These are phyloP conservation scores for Zaprionus nigranus DNA, from an alignment of 1,140 invertebrate species.

Conservation along the genomic window DNA sequence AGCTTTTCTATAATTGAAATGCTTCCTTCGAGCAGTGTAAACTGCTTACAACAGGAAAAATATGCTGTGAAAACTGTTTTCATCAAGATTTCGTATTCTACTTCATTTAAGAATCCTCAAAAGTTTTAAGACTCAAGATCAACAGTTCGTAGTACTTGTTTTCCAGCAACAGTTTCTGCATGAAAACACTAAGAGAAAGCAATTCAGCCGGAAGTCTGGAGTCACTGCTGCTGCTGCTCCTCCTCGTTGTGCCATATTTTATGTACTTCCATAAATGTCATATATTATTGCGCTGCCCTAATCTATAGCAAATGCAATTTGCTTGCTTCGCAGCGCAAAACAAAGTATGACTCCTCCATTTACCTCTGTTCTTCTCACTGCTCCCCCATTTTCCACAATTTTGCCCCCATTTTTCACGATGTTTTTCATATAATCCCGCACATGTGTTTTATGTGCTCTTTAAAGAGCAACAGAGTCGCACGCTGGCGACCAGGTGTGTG, in stretches of 20 bases:
- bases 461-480: constrained; percentile 16
- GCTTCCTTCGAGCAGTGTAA: constrained; percentile 5
- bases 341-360: constrained; percentile 29
- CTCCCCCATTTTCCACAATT: not conserved
- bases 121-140: not conserved
- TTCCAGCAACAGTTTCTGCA: not conserved
- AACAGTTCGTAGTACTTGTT: too few relatives aligned
- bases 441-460: constrained; percentile 72
- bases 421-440: constrained; percentile 70
- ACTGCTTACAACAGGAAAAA: not conserved
- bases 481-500: not conserved
- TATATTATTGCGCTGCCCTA: constrained; percentile 65
- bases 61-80: constrained; percentile 18
- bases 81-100: not conserved
- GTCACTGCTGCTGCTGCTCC: not conserved
- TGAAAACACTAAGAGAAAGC: not conserved
- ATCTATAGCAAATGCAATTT: constrained; percentile 79
- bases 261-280: constrained; percentile 72
- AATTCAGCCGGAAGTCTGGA: not conserved
- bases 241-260: constrained; percentile 35
- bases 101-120: not conserved
- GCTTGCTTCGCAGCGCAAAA: constrained; percentile 44
- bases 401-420: constrained; percentile 1
- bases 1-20: constrained; percentile 36
- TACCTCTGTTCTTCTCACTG: not conserved